phyloP scores from a whole-genome alignment of 2,888 invertebrate species.

The Ennomos quercinarius region DNA sequence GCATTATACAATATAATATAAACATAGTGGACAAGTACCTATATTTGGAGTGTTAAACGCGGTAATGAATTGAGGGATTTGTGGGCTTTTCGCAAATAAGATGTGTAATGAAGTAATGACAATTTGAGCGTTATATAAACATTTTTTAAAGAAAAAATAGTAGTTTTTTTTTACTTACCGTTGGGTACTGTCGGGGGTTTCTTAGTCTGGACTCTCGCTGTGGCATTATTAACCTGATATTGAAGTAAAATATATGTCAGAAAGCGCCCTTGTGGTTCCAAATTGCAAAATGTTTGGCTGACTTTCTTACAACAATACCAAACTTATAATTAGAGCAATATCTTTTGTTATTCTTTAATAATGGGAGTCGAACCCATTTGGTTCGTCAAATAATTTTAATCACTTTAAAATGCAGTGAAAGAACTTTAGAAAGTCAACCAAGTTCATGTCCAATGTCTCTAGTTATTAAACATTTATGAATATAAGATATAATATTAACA shows the following conservation, averaged over 20 bases:
- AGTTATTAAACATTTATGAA: background rate
- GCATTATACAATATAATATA: slow-evolving; percentile 58
- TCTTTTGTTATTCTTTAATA: background rate
- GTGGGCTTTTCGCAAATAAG: slow-evolving; percentile 22
- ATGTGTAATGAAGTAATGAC: slow-evolving; percentile 30
- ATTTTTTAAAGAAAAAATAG: slow-evolving; percentile 16
- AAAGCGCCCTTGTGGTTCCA: slow-evolving; percentile 46
- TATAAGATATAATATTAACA: no score
- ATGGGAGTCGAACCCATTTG: slow-evolving; percentile 56
- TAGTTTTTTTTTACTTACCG: slow-evolving; percentile 91
- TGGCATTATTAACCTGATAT: slow-evolving; percentile 99
- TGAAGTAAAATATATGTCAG: slow-evolving; percentile 68
- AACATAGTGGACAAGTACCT: slow-evolving; percentile 23
- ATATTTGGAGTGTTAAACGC: slow-evolving; percentile 24
- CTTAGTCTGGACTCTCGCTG: slow-evolving; percentile 99
- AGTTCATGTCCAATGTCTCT: slow-evolving; percentile 41
- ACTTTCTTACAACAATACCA: slow-evolving; percentile 43
- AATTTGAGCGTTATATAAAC: slow-evolving; percentile 18
- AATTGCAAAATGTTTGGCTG: slow-evolving; percentile 49
- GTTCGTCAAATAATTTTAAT: slow-evolving; percentile 1
- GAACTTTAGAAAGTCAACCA: slow-evolving; percentile 48
- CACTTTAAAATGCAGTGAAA: background rate
- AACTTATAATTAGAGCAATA: slow-evolving; percentile 5
- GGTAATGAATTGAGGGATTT: slow-evolving; percentile 22
- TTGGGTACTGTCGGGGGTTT: slow-evolving; percentile 96